phyloP scores from a whole-genome alignment of 2,797 vertebrate species.

The Hippopotamyrus pictus region DNA sequence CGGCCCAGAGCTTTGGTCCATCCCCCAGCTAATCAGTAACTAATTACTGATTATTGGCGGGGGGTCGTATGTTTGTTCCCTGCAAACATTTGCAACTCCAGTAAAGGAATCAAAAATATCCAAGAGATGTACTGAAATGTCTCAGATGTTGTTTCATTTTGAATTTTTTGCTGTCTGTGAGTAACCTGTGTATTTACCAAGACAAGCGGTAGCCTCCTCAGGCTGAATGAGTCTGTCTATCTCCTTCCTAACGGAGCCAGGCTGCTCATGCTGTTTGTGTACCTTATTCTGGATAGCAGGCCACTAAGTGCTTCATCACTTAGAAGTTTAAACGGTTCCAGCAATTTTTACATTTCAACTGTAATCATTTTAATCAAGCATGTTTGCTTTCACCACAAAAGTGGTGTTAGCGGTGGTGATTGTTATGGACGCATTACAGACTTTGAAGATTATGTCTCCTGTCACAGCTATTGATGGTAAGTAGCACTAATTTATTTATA shows the following conservation, averaged over 20 bases:
- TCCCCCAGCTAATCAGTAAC: not conserved
- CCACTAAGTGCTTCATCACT: not conserved
- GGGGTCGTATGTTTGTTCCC: not conserved
- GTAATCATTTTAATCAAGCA: constrained; percentile 45
- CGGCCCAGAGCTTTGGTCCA: not conserved
- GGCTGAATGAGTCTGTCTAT: not conserved
- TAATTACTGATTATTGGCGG: not conserved
- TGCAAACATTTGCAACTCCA: not conserved
- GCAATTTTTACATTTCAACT: not conserved
- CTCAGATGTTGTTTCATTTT: not conserved
- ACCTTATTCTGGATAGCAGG: not conserved
- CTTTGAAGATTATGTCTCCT: constrained; percentile 52
- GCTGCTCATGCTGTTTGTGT: not conserved
- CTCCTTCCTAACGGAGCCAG: not conserved
- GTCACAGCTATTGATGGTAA: constrained; percentile 59
- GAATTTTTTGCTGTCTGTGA: not conserved
- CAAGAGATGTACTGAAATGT: not conserved
- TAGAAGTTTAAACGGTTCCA: not conserved
- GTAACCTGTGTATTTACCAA: not conserved
- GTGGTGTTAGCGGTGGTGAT: constrained; percentile 64
- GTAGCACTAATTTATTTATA: constrained; percentile 28
- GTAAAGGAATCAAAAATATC: not conserved
- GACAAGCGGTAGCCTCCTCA: not conserved
- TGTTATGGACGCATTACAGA: constrained; percentile 61
- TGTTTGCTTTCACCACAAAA: constrained; percentile 59